Conservation (phyloP, 2,113 vertebrate genomes). For the Toxostoma redivivum region DNA sequence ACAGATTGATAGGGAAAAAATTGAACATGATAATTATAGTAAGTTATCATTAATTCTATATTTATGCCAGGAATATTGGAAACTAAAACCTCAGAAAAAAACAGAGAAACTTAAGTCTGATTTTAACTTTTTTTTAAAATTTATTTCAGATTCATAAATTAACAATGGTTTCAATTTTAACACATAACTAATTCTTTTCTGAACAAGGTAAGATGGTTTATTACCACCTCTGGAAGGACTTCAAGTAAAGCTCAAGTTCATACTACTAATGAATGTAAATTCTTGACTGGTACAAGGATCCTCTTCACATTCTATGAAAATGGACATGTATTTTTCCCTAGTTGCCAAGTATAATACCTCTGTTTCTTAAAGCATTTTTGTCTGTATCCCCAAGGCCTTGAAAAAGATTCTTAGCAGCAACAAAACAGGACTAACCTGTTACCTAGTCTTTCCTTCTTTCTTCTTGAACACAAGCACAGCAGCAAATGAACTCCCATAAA, state of each 20-base stretch:
- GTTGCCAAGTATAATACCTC: slow-evolving; percentile 44
- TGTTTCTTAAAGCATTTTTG: slow-evolving; percentile 54
- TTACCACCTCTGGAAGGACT: slow-evolving; percentile 52
- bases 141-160: slow-evolving; percentile 76
- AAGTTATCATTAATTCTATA: background rate
- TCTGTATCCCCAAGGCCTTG: slow-evolving; percentile 50
- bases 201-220: slow-evolving; percentile 41
- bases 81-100: background rate
- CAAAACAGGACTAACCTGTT: slow-evolving; percentile 60
- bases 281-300: slow-evolving; percentile 32
- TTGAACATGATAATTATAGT: background rate
- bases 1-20: background rate
- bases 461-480: slow-evolving; percentile 51
- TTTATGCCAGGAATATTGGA: background rate
- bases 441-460: slow-evolving; percentile 14
- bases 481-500: slow-evolving; percentile 42
- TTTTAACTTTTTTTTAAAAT: background rate
- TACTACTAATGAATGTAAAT: background rate
- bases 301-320: slow-evolving; percentile 58
- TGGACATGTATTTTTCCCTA: background rate
- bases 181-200: slow-evolving; percentile 22
- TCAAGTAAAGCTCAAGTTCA: slow-evolving; percentile 60
- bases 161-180: slow-evolving; percentile 61
- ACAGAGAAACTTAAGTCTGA: background rate
- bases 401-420: slow-evolving; percentile 69